Conservation (phyloP, 2,113 vertebrate species). For the Otis tarda region DNA sequence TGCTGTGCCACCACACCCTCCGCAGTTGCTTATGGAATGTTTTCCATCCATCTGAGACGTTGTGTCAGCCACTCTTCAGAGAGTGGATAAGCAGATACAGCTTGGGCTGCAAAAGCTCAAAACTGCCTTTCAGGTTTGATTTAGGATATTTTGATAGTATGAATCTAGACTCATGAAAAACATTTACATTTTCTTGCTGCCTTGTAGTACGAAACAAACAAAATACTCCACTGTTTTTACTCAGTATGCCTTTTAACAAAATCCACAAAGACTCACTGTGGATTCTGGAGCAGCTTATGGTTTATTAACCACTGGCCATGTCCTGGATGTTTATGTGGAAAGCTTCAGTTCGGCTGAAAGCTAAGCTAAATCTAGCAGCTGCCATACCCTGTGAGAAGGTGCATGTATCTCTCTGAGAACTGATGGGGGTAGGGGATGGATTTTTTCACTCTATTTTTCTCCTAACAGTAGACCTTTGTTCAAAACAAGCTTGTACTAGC, state of each 20-base stretch:
- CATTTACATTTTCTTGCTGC: conserved; percentile 46
- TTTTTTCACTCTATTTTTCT: not conserved
- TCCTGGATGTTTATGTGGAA: conserved; percentile 50
- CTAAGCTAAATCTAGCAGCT: not conserved
- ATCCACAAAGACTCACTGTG: conserved; percentile 60
- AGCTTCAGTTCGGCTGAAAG: conserved; percentile 20
- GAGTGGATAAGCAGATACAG: conserved; percentile 34
- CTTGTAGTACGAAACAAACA: not conserved
- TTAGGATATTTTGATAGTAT: conserved; percentile 64
- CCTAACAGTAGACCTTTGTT: not conserved
- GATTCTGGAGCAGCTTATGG: conserved; percentile 44
- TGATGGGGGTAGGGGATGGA: not conserved
- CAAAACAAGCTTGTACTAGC: not conserved
- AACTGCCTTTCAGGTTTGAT: conserved; percentile 60
- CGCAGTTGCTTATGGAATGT: conserved; percentile 64
- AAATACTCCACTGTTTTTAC: conserved; percentile 49
- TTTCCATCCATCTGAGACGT: conserved; percentile 44
- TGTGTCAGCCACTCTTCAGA: not conserved
- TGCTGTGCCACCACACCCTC: conserved; percentile 66
- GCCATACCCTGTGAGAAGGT: not conserved
- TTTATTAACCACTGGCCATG: conserved; percentile 51
- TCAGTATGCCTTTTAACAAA: conserved; percentile 56
- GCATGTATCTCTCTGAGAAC: not conserved
- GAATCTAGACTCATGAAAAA: conserved; percentile 59
- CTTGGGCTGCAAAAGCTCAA: not conserved